Percentiles rank a stretch among this genome's conserved stretches.
These are phyloP conservation scores for Dryas iulia DNA, from an alignment of 1,140 invertebrate species.

Conservation along the genomic window DNA sequence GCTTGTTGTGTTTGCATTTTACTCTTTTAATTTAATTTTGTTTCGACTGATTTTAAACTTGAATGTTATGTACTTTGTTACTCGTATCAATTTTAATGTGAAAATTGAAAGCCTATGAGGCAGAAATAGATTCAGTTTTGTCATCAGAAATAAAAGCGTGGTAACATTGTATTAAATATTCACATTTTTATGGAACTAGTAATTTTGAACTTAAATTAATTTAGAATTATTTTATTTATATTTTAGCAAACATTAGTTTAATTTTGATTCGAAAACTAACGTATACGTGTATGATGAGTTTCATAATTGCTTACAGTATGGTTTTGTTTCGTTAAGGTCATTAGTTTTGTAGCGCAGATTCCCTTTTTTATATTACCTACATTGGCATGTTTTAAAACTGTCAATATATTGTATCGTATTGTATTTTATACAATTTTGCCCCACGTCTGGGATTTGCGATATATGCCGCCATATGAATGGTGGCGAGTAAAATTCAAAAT, in stretches of 20 bases:
- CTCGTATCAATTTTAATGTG: neutral
- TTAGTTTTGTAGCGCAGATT: neutral
- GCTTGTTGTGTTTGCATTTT: constrained; percentile 45
- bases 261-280: neutral
- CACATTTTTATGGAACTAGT: neutral
- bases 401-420: neutral
- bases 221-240: neutral
- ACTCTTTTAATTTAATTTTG: constrained; percentile 24
- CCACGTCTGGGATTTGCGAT: neutral
- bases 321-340: neutral
- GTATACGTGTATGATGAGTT: constrained; percentile 3
- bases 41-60: constrained; percentile 16
- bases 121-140: neutral
- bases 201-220: neutral
- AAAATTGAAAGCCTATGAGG: neutral
- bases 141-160: neutral
- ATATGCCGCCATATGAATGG: constrained; percentile 1
- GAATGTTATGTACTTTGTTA: neutral
- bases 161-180: neutral
- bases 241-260: neutral
- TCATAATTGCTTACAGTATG: neutral
- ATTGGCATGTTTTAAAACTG: neutral
- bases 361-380: neutral
- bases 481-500: constrained; percentile 48
- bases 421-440: neutral